phyloP scores from a whole-genome alignment of 92 coral and sea anemone genomes.

The Virgularia gustaviana region DNA sequence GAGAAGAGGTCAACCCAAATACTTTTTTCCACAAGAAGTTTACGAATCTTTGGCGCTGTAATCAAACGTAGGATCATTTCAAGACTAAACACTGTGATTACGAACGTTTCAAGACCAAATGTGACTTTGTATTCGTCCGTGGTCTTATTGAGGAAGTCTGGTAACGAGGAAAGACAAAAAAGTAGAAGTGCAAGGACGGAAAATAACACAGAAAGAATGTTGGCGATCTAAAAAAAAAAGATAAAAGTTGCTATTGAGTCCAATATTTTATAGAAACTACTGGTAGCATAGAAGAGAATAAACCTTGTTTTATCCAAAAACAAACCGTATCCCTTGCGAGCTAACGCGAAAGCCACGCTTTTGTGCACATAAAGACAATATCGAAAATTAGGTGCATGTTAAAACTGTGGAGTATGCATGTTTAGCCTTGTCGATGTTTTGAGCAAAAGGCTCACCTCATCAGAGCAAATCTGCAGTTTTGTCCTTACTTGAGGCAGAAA shows the following conservation, averaged over 20 bases:
- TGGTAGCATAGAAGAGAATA: background rate
- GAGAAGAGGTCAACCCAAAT: conserved; percentile 90
- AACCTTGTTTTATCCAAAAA: background rate
- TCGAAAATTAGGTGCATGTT: too few relatives aligned
- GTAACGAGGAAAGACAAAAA: conserved; percentile 78
- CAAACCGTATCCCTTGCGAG: background rate
- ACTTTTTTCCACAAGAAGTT: conserved; percentile 56
- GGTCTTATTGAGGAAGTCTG: conserved; percentile 58
- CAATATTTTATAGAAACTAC: too few relatives aligned
- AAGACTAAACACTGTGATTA: conserved; percentile 74
- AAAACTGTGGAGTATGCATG: too few relatives aligned
- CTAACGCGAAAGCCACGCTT: too few relatives aligned
- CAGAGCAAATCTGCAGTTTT: too few relatives aligned
- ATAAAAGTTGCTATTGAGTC: background rate
- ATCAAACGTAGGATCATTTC: conserved; percentile 70
- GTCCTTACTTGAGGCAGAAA: too few relatives aligned
- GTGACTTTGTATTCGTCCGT: conserved; percentile 55
- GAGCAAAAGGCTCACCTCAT: too few relatives aligned
- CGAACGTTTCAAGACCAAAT: conserved; percentile 65
- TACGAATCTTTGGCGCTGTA: conserved; percentile 65
- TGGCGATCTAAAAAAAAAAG: conserved; percentile 56
- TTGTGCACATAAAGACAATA: too few relatives aligned
- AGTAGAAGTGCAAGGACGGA: conserved; percentile 73
- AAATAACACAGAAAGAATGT: conserved; percentile 62
- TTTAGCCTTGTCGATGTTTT: too few relatives aligned